Conservation (phyloP, 2,888 invertebrate genomes). For the Nephrotoma appendiculata region DNA sequence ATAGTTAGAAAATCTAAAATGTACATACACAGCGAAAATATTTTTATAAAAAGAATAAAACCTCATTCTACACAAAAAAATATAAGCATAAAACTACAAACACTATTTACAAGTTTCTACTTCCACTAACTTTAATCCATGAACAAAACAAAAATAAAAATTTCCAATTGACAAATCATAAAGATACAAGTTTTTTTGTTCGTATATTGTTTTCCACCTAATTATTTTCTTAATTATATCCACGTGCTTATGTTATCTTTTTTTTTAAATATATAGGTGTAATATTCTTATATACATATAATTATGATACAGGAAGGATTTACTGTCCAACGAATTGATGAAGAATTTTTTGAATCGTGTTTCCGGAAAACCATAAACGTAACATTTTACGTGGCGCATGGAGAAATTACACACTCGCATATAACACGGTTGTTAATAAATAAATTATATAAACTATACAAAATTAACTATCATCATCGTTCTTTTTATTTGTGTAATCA, state of each 20-base stretch:
- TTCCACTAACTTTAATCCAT: background rate
- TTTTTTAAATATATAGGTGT: background rate
- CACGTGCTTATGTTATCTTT: background rate
- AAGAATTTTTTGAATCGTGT: background rate
- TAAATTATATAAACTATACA: background rate
- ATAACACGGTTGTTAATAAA: background rate
- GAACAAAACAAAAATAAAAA: background rate
- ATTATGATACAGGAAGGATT: slow-evolving; percentile 4
- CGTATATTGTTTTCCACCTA: background rate
- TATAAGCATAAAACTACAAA: background rate
- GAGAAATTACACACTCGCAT: background rate
- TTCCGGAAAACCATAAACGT: background rate
- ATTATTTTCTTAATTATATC: slow-evolving; percentile 6
- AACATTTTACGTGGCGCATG: background rate
- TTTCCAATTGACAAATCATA: slow-evolving; percentile 4
- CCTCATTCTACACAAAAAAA: background rate
- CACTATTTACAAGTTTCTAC: background rate
- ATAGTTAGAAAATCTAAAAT: background rate
- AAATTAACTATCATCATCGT: background rate
- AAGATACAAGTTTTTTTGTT: background rate
- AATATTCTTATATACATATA: background rate
- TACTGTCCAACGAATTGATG: slow-evolving; percentile 1
- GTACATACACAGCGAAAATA: background rate
- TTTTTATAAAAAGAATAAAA: background rate
- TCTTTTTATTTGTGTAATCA: background rate